These are phyloP conservation scores for Pterocles orientalis DNA, from an alignment of 2,113 vertebrate species.

Conservation along the genomic window DNA sequence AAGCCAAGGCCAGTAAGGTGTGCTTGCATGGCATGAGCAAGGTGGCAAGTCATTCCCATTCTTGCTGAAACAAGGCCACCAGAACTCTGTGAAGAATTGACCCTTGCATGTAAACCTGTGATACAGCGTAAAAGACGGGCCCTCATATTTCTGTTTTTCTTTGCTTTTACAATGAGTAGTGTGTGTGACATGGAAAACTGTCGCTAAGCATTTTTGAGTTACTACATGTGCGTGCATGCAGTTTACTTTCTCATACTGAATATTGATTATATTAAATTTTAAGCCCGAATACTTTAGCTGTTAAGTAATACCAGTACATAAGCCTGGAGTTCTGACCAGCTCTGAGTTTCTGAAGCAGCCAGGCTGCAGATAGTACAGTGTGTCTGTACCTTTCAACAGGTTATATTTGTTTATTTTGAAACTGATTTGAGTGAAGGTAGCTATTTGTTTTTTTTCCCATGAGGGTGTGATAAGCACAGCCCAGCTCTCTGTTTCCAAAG, in stretches of 20 bases:
- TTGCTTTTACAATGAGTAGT: not conserved
- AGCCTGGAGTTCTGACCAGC: not conserved
- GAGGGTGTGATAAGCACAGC: not conserved
- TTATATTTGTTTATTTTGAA: not conserved
- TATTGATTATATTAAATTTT: not conserved
- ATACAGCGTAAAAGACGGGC: not conserved
- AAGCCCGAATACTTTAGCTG: not conserved
- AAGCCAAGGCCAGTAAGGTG: not conserved
- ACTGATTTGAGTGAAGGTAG: not conserved
- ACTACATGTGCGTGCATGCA: rapidly evolving
- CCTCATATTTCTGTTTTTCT: not conserved
- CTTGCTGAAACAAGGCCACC: not conserved
- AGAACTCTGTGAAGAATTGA: not conserved
- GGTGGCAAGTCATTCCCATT: not conserved
- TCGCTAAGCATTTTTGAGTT: not conserved
- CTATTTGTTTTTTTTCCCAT: not conserved
- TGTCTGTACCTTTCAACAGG: not conserved
- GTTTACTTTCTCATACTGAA: not conserved
- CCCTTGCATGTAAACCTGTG: not conserved
- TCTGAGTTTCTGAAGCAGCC: not conserved
- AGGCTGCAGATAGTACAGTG: not conserved
- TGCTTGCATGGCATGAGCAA: not conserved
- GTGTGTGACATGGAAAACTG: not conserved
- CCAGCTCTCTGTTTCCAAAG: not conserved
- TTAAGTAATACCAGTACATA: not conserved